Evolutionary conservation across 2,888 invertebrate genomes (phyloP).

Genomic region (Acrocera orbiculus): DNA sequence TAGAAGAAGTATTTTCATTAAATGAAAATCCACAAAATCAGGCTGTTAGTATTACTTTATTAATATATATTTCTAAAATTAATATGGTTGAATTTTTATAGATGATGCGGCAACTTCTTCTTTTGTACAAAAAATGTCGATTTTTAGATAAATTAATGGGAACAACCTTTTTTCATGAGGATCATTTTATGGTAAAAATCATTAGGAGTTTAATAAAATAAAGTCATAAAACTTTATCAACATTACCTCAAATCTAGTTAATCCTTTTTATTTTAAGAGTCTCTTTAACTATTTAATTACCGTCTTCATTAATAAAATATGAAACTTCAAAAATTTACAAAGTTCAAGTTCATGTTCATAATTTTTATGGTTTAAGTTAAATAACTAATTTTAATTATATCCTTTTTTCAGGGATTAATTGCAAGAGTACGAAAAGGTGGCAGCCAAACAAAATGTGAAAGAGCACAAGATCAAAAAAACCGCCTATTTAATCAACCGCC

Average conservation of each 20-base stretch:
- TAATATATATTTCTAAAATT: neutral
- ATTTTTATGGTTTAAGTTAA: neutral
- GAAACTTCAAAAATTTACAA: neutral
- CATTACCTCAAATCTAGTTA: no score
- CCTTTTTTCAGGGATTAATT: conserved; percentile 40
- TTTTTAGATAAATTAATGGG: conserved; percentile 72
- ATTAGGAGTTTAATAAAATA: no score
- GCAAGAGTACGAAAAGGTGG: conserved; percentile 60
- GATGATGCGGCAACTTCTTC: conserved; percentile 62
- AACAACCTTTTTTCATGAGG: conserved; percentile 69
- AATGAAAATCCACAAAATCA: conserved; percentile 59
- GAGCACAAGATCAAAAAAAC: conserved; percentile 54
- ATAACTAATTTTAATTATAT: neutral
- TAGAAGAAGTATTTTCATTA: conserved; percentile 64
- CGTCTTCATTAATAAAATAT: no score
- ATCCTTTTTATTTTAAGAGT: no score
- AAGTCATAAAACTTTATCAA: neutral
- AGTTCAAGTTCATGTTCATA: no score
- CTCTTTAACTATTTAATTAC: no score
- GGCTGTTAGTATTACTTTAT: conserved; percentile 36
- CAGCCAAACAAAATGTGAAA: conserved; percentile 39
- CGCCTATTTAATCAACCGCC: conserved; percentile 19
- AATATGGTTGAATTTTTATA: conserved; percentile 9
- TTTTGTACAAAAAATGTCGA: conserved; percentile 71
- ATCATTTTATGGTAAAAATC: conserved; percentile 48